These are phyloP conservation scores for Momotus momota DNA, from an alignment of 2,797 vertebrate species.

Conservation along the genomic window DNA sequence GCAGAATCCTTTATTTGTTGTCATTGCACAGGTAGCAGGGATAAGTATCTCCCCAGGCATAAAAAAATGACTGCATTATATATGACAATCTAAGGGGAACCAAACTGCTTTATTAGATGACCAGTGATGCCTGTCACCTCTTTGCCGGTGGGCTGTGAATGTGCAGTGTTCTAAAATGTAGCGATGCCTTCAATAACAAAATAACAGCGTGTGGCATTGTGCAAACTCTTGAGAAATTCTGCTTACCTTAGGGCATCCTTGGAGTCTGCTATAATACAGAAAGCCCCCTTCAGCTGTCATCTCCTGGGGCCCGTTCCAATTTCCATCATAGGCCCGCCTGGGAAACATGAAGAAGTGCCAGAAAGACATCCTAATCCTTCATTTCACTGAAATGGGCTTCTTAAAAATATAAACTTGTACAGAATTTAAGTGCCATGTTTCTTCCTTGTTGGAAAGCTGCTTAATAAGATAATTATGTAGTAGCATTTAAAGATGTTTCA, in stretches of 20 bases:
- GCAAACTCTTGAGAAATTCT: slow-evolving; percentile 1
- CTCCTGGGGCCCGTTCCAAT: background rate
- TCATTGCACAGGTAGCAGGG: slow-evolving; percentile 6
- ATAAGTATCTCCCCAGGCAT: background rate
- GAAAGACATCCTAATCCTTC: background rate
- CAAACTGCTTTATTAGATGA: slow-evolving; percentile 27
- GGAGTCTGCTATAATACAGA: background rate
- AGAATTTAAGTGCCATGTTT: background rate
- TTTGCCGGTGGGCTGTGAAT: background rate
- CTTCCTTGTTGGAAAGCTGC: background rate
- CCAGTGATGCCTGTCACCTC: slow-evolving; percentile 43
- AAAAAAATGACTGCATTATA: slow-evolving; percentile 13
- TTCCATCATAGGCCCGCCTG: slow-evolving; percentile 4
- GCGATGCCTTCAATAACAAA: background rate
- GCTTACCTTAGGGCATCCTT: slow-evolving; percentile 38
- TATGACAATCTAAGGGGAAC: slow-evolving; percentile 17
- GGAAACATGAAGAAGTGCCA: slow-evolving; percentile 14
- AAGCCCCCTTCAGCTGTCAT: background rate
- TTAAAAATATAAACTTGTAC: background rate
- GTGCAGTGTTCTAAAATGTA: slow-evolving; percentile 1
- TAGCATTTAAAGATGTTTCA: background rate
- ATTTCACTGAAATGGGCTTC: background rate
- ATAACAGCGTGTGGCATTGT: slow-evolving; percentile 15
- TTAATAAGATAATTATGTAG: background rate
- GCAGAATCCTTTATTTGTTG: background rate